A percentile compares a stretch with the other conserved stretches of the same genome.
phyloP scores from a whole-genome alignment of 2,888 invertebrate genomes.

The Erannis defoliaria region DNA sequence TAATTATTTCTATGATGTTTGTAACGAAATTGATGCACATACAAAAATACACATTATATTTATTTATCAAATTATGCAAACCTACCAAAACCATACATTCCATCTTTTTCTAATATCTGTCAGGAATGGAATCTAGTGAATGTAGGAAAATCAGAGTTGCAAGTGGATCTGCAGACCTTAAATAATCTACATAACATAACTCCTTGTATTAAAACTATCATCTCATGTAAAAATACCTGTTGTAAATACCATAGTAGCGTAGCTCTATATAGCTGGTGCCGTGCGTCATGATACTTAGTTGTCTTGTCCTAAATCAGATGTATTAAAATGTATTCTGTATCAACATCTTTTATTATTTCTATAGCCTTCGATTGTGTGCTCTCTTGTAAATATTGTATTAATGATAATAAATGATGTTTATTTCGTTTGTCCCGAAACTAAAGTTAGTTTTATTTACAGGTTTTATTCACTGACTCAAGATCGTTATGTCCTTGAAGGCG shows the following conservation, averaged over 20 bases:
- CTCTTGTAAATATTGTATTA: slow-evolving; percentile 33
- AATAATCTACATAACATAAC: slow-evolving; percentile 10
- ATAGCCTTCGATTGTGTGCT: slow-evolving; percentile 25
- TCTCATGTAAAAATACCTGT: slow-evolving; percentile 63
- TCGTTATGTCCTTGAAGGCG: slow-evolving; percentile 69
- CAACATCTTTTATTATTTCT: slow-evolving; percentile 64
- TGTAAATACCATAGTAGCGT: slow-evolving; percentile 79
- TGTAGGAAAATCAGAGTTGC: slow-evolving; percentile 10
- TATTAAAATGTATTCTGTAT: slow-evolving; percentile 79
- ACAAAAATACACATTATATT: not conserved
- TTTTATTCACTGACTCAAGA: slow-evolving; percentile 67
- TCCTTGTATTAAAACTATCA: slow-evolving; percentile 40
- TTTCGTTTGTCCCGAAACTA: slow-evolving; percentile 47
- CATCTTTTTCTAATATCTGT: slow-evolving; percentile 4
- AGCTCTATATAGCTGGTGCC: slow-evolving; percentile 70
- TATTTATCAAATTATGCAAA: slow-evolving; percentile 2
- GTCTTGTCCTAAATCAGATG: slow-evolving; percentile 76
- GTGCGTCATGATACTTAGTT: slow-evolving; percentile 66
- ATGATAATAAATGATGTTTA: slow-evolving; percentile 32
- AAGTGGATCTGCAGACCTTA: slow-evolving; percentile 9
- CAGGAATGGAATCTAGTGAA: slow-evolving; percentile 4
- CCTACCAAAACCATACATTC: slow-evolving; percentile 8
- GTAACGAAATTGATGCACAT: slow-evolving; percentile 1
- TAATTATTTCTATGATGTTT: slow-evolving; percentile 16
- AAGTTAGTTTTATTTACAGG: slow-evolving; percentile 80